These are phyloP conservation scores for Drosophila quinaria DNA, from an alignment of 2,888 invertebrate genomes.

Conservation along the genomic window DNA sequence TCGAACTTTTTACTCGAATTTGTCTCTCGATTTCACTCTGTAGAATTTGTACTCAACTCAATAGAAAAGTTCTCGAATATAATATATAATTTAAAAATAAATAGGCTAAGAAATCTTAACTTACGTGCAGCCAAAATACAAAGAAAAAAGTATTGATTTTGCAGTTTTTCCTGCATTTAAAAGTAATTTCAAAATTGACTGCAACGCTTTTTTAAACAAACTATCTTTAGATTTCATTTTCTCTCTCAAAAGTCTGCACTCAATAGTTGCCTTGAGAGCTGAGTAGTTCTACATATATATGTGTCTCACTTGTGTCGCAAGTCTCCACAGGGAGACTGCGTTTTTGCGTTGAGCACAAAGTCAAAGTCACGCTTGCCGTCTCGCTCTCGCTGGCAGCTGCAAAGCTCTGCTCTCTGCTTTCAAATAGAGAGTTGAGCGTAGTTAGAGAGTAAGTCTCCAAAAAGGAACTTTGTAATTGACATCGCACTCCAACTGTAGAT, in stretches of 20 bases:
- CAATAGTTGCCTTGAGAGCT: neutral
- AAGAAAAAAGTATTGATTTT: neutral
- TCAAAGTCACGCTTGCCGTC: neutral
- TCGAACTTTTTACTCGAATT: neutral
- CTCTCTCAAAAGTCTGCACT: neutral
- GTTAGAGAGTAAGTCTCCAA: neutral
- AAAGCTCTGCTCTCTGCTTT: neutral
- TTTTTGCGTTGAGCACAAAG: neutral
- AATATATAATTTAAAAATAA: neutral
- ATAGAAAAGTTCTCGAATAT: neutral
- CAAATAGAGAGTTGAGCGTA: neutral
- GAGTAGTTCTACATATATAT: neutral
- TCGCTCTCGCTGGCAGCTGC: slow-evolving; percentile 2
- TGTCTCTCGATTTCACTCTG: neutral
- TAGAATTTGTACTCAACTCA: neutral
- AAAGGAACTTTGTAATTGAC: neutral
- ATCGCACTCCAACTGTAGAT: neutral
- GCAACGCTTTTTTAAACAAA: neutral
- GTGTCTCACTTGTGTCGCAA: neutral
- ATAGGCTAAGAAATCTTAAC: neutral
- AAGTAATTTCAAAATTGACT: too few relatives aligned
- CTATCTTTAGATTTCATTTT: neutral
- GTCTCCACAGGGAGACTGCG: neutral
- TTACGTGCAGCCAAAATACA: neutral
- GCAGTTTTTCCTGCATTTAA: neutral